Conservation (phyloP, 2,888 invertebrate genomes). For the Tuta absoluta region DNA sequence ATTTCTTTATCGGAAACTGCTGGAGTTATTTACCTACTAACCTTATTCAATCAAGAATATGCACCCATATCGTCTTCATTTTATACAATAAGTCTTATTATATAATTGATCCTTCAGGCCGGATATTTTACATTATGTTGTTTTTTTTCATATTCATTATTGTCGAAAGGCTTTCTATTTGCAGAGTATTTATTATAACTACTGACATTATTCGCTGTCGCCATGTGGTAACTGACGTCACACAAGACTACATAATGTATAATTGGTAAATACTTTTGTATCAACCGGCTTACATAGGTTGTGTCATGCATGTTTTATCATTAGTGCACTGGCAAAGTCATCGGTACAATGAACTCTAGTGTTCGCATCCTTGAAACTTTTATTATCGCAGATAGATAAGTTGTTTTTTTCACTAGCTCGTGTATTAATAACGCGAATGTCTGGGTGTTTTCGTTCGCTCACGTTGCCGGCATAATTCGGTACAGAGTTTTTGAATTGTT, state of each 20-base stretch:
- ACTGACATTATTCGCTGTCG: not conserved
- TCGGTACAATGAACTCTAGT: constrained; percentile 63
- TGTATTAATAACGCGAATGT: constrained; percentile 29
- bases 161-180: not conserved
- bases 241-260: constrained; percentile 12
- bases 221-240: not conserved
- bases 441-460: constrained; percentile 32
- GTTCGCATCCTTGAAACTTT: constrained; percentile 69
- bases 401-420: constrained; percentile 45
- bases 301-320: constrained; percentile 59
- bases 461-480: not conserved
- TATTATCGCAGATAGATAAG: constrained; percentile 63
- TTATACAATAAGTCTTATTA: not conserved
- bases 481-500: not conserved
- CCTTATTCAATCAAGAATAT: not conserved
- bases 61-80: not conserved
- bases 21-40: not conserved
- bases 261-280: constrained; percentile 30
- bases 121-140: not conserved
- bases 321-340: constrained; percentile 68
- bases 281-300: constrained; percentile 46
- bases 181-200: not conserved
- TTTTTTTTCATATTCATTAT: no score
- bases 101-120: not conserved
- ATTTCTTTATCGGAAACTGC: not conserved